Evolutionary conservation across 2,888 invertebrate genomes (phyloP), one percentile per base, ranked within the genome.

Genomic region (Plutella xylostella): DNA sequence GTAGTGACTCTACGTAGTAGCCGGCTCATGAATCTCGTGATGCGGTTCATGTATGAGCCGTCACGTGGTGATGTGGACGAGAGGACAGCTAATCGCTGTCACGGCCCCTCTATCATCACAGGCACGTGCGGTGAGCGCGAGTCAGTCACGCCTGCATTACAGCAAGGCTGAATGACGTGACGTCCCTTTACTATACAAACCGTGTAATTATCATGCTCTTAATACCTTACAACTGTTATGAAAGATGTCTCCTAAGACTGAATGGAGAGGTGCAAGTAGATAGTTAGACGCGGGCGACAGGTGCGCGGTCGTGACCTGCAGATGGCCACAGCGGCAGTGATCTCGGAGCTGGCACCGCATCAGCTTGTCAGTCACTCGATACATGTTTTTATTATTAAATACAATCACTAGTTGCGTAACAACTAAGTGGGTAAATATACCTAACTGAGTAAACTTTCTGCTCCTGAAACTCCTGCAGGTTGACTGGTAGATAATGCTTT

Each of bases 341-440:
- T 57, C 69, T 20, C 38, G 31, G 22, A 21, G 22, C 40, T 80
- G 80, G 80, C 80, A 74, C 39, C 20, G 18, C 61, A 67, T 71
- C 71, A 68, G 68, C 71, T 65, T 61, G 59, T 55, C 60, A 58
- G 76, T 74, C 78, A 78, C 79, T 79, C 76, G 76, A 58, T 35
- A 55, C n/a, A 25, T 40, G 37, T 20, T 17, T 22, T 25, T 40
- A 25, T 40, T 25, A 40, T 43, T 41, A 43, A 40, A n/a, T 43
- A 43, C n/a, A n/a, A n/a, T n/a, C n/a, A n/a, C n/a, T n/a, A n/a
- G n/a, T n/a, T n/a, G n/a, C n/a, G n/a, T n/a, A n/a, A n/a, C n/a
- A n/a, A n/a, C n/a, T n/a, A n/a, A n/a, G n/a, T n/a, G n/a, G n/a
- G n/a, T n/a, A n/a, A n/a, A n/a, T n/a, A n/a, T n/a, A n/a, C n/a